Conservation (phyloP, 2,888 invertebrate genomes). For the Cataglyphis altisquamis region DNA sequence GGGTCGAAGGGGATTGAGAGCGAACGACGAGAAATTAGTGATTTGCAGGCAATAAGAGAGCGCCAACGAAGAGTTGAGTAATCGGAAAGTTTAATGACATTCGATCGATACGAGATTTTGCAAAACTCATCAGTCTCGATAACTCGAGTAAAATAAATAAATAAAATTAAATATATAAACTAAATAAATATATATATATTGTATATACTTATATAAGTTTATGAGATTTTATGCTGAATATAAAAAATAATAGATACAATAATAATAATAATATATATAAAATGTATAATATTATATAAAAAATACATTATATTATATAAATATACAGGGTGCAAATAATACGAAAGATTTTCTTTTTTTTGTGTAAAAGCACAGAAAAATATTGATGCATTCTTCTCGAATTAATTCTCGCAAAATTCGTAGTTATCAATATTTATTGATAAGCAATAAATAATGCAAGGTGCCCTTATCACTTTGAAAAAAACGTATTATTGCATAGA, state of each 20-base stretch:
- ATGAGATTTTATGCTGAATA: too few species aligned
- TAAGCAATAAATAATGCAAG: background rate
- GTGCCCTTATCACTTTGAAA: conserved; percentile 3
- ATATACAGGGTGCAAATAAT: background rate
- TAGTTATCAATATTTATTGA: conserved; percentile 28
- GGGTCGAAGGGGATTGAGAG: conserved; percentile 6
- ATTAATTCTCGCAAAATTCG: background rate
- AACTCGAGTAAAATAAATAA: conserved; percentile 11
- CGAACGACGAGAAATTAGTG: conserved; percentile 45
- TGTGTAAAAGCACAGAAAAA: background rate
- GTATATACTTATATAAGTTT: too few species aligned
- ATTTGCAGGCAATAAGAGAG: conserved; percentile 50
- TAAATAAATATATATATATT: conserved; percentile 26
- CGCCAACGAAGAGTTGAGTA: conserved; percentile 24
- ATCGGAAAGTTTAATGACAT: conserved; percentile 45
- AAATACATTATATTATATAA: too few species aligned
- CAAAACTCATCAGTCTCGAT: conserved; percentile 9
- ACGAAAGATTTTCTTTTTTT: background rate
- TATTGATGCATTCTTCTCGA: background rate
- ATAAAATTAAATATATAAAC: background rate
- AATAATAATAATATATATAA: too few species aligned
- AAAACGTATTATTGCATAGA: background rate
- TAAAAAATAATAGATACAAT: too few species aligned
- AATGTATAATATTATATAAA: too few species aligned
- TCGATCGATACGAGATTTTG: conserved; percentile 29